Conservation (phyloP, 2,113 vertebrate genomes). For the Periophthalmus modestus region DNA sequence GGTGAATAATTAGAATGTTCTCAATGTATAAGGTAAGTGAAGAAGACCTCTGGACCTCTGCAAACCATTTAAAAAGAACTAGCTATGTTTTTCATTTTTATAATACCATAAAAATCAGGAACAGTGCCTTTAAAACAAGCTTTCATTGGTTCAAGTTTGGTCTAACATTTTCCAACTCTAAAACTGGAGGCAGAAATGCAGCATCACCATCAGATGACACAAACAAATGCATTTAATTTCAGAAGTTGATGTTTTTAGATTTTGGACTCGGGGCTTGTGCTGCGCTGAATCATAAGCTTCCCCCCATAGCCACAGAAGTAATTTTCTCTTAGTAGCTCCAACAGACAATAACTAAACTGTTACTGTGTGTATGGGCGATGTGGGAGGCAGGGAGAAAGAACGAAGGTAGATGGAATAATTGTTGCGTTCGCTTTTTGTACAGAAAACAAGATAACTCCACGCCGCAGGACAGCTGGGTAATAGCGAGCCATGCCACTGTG, state of each 20-base stretch:
- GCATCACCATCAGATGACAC: constrained; percentile 16
- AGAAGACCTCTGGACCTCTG: too few relatives aligned
- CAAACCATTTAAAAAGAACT: too few relatives aligned
- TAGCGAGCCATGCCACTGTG: constrained; percentile 55
- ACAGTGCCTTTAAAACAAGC: not conserved
- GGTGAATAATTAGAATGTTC: too few relatives aligned
- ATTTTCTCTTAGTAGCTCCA: constrained; percentile 54
- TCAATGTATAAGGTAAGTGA: too few relatives aligned
- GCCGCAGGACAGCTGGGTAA: constrained; percentile 56
- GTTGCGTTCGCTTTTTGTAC: constrained; percentile 44
- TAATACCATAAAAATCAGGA: too few relatives aligned
- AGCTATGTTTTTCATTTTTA: too few relatives aligned
- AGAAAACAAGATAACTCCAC: constrained; percentile 63
- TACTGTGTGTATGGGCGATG: constrained; percentile 28
- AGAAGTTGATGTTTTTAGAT: constrained; percentile 33
- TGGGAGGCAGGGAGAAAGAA: not conserved
- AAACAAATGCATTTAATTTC: constrained; percentile 55
- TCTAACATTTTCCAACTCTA: not conserved
- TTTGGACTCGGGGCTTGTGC: constrained; percentile 37
- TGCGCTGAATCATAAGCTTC: constrained; percentile 42
- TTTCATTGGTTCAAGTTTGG: not conserved
- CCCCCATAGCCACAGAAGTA: constrained; percentile 37
- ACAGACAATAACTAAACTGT: constrained; percentile 55
- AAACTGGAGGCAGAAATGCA: not conserved
- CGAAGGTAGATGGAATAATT: constrained; percentile 42